Base-by-base conservation (phyloP, 1,140 invertebrate genomes). In the Melipona quadrifasciata region DNA sequence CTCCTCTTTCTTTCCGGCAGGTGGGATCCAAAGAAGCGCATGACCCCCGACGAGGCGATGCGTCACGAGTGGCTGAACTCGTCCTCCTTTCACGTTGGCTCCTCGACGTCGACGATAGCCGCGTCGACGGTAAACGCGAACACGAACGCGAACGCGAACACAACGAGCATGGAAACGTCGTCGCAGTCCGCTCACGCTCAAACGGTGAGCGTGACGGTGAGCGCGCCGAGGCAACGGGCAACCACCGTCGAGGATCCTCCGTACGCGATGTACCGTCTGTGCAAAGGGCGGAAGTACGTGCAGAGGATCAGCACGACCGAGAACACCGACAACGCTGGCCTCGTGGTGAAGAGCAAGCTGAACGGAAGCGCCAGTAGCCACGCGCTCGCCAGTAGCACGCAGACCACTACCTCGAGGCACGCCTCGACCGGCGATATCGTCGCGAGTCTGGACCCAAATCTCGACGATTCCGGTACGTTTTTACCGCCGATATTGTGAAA, bases 1-100 rank as follows among this genome's bases (percentile, higher is more conserved):
- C 39, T 8, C 8, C 21, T 24, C 34, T 8, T 65, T 39, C 31
- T 31, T 73, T 55, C 34, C 85, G 94, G 93, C 93, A 98, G 97
- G 93, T 99, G 99, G 99, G 98, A 99, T 95, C 97, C 99, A 21
- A 97, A 98, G 89, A 97, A 97, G 86, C 96, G 99, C 78, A 97
- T 99, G 96, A 99, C 97, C 27, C 98, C 99, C 5, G 97, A 97
- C 74, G 98, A 99, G 91, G 97, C 97, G 47, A 95, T 97, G 67
- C 95, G 96, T 64, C 97, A 98, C 93, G 97, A 97, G 91, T 98
- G 97, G 96, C 95, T 98, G 67, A 95, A 92, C 85, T 90, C 92
- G 8, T 93, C 92, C 0, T 91, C 92, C 51, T 83, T 85, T n/a
- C 91, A 92, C 80, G 82, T 91, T 73, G 93, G 91, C 67, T 93